Percentiles rank a stretch among this genome's conserved stretches.
Conservation (phyloP, 35 echinoderm and acorn worm species). For the Anneissia japonica region DNA sequence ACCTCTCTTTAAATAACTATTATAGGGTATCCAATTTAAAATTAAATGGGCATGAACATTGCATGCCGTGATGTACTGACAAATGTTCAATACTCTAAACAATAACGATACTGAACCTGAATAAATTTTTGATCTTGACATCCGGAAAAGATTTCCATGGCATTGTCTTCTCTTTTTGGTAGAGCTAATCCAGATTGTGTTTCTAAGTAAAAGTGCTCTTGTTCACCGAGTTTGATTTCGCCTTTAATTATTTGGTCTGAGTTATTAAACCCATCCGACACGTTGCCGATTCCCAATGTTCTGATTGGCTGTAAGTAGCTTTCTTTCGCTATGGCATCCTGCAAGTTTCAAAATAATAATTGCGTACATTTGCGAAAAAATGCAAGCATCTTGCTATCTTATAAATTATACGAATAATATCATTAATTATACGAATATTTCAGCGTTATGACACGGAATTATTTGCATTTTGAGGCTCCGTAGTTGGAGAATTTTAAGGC, state of each 20-base stretch:
- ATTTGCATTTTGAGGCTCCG: no score
- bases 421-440: neutral
- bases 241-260: constrained; percentile 66
- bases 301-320: constrained; percentile 21
- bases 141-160: constrained; percentile 43
- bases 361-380: neutral
- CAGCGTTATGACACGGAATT: no score
- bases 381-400: neutral
- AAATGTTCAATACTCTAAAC: no score
- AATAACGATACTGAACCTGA: constrained; percentile 45
- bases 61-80: no score
- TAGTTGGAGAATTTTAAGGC: no score
- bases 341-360: neutral
- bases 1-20: no score
- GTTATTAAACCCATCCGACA: constrained; percentile 29
- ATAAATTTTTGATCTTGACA: constrained; percentile 37
- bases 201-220: constrained; percentile 74
- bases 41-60: no score
- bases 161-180: constrained; percentile 30
- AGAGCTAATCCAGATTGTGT: constrained; percentile 36
- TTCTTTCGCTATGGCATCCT: constrained; percentile 64
- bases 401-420: neutral
- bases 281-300: constrained; percentile 25
- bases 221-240: constrained; percentile 51
- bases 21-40: no score